Percentiles rank a stretch among this genome's conserved stretches.
phyloP scores from a whole-genome alignment of 2,113 vertebrate species.

The Pterocles gutturalis region DNA sequence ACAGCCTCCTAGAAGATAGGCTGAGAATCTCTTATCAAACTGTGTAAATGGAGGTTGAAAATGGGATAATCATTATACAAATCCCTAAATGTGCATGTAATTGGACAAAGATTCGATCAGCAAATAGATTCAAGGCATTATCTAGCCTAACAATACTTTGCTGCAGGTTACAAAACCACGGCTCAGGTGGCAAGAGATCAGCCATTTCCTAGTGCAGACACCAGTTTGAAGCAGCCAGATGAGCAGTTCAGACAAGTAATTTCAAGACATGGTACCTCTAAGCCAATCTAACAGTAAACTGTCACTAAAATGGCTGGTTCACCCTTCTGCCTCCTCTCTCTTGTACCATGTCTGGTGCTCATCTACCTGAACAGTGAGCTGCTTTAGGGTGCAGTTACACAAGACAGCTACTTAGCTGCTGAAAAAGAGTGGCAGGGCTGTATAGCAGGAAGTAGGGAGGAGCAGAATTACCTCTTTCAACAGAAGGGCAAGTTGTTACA shows the following conservation, averaged over 20 bases:
- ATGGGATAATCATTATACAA: neutral
- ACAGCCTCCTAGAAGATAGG: neutral
- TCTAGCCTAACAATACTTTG: neutral
- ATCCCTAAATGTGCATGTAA: neutral
- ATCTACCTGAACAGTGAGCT: neutral
- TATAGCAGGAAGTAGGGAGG: neutral
- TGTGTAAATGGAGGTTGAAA: neutral
- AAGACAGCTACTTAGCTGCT: neutral
- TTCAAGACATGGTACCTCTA: neutral
- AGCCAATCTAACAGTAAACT: neutral
- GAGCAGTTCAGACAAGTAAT: neutral
- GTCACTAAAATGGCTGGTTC: neutral
- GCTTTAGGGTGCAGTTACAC: neutral
- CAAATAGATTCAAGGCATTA: neutral
- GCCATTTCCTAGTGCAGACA: neutral
- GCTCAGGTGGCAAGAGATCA: neutral
- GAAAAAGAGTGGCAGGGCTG: neutral
- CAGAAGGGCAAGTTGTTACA: neutral
- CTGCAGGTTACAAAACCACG: neutral
- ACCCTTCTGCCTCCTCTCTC: neutral
- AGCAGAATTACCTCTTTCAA: conserved; percentile 1
- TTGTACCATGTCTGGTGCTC: neutral
- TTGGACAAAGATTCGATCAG: neutral
- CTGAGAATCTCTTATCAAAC: neutral
- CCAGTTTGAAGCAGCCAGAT: neutral